Percentiles rank a stretch among this genome's conserved stretches.
phyloP scores from a whole-genome alignment of 2,888 invertebrate genomes.

The Drosophila histrio region DNA sequence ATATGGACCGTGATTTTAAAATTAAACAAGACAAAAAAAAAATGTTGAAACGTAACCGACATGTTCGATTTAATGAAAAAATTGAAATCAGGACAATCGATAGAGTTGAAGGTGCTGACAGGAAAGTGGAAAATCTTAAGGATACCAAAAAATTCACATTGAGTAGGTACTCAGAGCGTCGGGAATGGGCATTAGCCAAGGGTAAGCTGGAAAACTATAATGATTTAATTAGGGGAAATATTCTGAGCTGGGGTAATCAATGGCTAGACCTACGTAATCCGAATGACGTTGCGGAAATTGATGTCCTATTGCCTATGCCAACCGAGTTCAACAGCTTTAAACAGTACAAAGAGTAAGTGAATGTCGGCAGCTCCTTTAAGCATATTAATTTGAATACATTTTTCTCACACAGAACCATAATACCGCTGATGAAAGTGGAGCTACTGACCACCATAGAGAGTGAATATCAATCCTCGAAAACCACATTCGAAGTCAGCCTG shows the following conservation, averaged over 20 bases:
- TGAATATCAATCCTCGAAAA: constrained; percentile 45
- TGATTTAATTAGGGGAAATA: constrained; percentile 85
- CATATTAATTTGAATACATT: background rate
- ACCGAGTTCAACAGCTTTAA: constrained; percentile 86
- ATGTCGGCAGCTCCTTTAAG: background rate
- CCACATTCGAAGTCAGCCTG: constrained; percentile 54
- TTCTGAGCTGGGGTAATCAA: constrained; percentile 88
- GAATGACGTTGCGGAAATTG: constrained; percentile 84
- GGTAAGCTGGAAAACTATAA: constrained; percentile 67
- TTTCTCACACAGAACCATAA: constrained; percentile 63
- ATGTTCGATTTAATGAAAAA: constrained; percentile 73
- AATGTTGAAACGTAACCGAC: constrained; percentile 49
- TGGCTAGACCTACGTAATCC: constrained; percentile 87
- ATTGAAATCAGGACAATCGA: constrained; percentile 71
- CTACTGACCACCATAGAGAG: constrained; percentile 74
- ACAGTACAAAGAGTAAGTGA: constrained; percentile 86
- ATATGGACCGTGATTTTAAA: constrained; percentile 69
- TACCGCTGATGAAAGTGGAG: constrained; percentile 82
- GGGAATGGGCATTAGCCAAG: constrained; percentile 44
- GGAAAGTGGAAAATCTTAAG: constrained; percentile 46
- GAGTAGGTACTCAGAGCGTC: constrained; percentile 65
- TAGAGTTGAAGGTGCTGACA: constrained; percentile 45
- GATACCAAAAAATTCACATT: constrained; percentile 45
- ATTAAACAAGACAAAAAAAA: constrained; percentile 29
- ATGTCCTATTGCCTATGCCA: constrained; percentile 85